Base-by-base conservation (phyloP, 2,888 invertebrate species). In the Drosophila rubida region DNA sequence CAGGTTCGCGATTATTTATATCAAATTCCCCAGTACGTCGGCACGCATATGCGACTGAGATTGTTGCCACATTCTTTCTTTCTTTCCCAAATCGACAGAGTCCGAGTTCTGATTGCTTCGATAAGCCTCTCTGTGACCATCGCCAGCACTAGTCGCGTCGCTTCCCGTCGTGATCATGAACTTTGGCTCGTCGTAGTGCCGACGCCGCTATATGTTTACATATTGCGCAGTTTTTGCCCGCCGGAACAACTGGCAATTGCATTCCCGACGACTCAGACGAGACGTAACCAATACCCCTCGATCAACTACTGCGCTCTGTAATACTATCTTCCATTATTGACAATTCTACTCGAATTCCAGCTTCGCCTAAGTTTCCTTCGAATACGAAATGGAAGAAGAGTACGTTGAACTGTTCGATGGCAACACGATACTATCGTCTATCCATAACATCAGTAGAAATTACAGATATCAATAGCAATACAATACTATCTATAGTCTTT, bases 161-260 rank as follows among this genome's bases (percentile, higher is more conserved):
- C n/a, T n/a, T n/a, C n/a, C n/a, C n/a, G n/a, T 62, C 69, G 58
- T 57, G 48, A 35, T 64, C 57, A 50, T 70, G 42, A 73, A 64
- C 69, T 69, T 60, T 72, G 55, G 6, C 35, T 14, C 14, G 7
- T 14, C 14, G 13, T 14, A 7, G 2, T 2, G 7, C 7, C 8
- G 14, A 14, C 35, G n/a, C n/a, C n/a, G n/a, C n/a, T 35, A 32
- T n/a, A 32, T 51, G 35, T 11, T 25, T 37, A 16, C 11, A n/a
- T 55, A 75, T 62, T 75, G 77, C 77, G 73, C 77, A 73, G 75
- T 69, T 68, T 37, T 37, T 49, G 49, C 41, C 37, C 46, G 46
- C 45, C 58, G 45, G 58, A 50, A 39, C 16, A 19, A 35, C 49
- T 39, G 35, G 4, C 42, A 30, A 37, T 50, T 46, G 46, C 54